A percentile compares a stretch with the other conserved stretches of the same genome.
Conservation (phyloP, 2,113 vertebrate genomes). For the Odontophorus gujanensis region DNA sequence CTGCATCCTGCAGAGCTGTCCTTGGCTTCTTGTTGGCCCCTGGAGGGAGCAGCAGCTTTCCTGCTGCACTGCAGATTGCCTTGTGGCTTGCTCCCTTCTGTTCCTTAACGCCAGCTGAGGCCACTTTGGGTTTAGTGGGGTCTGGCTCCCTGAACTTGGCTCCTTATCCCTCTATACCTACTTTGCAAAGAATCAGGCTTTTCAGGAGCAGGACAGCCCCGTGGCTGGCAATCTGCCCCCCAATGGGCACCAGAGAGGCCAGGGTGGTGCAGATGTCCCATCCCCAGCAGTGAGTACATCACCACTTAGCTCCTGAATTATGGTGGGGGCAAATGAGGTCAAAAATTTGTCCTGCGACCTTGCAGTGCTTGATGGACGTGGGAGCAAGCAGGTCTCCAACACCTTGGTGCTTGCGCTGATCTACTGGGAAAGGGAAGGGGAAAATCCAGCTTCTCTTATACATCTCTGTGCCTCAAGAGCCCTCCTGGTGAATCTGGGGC, state of each 20-base stretch:
- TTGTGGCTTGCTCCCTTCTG: background rate
- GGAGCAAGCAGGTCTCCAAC: background rate
- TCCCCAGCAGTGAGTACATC: background rate
- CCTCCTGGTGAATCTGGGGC: background rate
- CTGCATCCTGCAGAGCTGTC: conserved; percentile 25
- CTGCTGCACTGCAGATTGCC: conserved; percentile 34
- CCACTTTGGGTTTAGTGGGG: background rate
- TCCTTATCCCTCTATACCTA: background rate
- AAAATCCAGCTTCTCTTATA: conserved; percentile 1
- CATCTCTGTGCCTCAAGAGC: background rate
- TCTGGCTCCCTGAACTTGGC: background rate
- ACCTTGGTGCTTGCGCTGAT: background rate
- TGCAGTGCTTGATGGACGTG: background rate
- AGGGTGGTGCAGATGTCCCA: background rate
- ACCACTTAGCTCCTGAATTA: background rate
- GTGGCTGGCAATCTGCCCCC: background rate
- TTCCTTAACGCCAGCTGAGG: conserved; percentile 48
- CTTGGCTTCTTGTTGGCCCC: conserved; percentile 22
- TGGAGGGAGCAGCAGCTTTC: conserved; percentile 36
- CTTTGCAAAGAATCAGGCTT: background rate
- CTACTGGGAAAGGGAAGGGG: background rate
- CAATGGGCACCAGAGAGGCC: background rate
- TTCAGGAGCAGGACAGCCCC: background rate
- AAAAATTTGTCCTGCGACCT: background rate
- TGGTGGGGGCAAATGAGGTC: background rate